These are phyloP conservation scores for Gymnoscopelus braueri DNA, from an alignment of 2,797 vertebrate species.

Conservation along the genomic window DNA sequence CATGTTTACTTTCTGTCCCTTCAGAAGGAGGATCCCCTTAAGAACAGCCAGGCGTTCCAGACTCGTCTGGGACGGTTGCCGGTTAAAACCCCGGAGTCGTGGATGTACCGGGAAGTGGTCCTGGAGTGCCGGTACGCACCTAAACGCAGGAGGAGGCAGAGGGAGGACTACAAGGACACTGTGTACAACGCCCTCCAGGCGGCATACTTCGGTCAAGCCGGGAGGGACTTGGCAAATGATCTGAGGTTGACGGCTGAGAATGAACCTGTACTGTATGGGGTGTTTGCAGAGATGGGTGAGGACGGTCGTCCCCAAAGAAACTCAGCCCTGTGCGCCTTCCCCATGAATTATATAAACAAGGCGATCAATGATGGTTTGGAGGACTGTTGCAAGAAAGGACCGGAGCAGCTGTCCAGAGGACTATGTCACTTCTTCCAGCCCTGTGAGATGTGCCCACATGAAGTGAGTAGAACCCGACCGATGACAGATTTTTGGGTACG, in stretches of 20 bases:
- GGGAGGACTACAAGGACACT: slow-evolving; percentile 50
- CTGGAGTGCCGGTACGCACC: slow-evolving; percentile 85
- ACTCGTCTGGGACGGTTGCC: slow-evolving; percentile 86
- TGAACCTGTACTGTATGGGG: slow-evolving; percentile 87
- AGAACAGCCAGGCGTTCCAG: slow-evolving; percentile 69
- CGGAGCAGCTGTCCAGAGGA: slow-evolving; percentile 79
- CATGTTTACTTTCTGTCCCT: slow-evolving; percentile 90
- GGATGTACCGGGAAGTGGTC: slow-evolving; percentile 89
- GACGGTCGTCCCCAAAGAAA: slow-evolving; percentile 42
- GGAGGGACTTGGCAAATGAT: slow-evolving; percentile 78
- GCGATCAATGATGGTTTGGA: slow-evolving; percentile 85
- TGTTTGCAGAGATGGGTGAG: slow-evolving; percentile 81
- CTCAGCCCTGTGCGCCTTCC: slow-evolving; percentile 91
- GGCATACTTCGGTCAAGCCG: slow-evolving; percentile 81
- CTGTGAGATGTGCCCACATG: slow-evolving; percentile 85
- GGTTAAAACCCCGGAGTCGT: slow-evolving; percentile 70
- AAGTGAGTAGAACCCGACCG: slow-evolving; percentile 70
- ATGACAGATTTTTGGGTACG: too few relatives aligned
- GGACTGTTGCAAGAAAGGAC: slow-evolving; percentile 76
- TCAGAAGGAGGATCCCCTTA: slow-evolving; percentile 77
- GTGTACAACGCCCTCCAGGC: slow-evolving; percentile 90
- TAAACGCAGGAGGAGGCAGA: slow-evolving; percentile 77
- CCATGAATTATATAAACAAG: slow-evolving; percentile 77
- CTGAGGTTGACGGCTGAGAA: slow-evolving; percentile 67
- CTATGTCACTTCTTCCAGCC: slow-evolving; percentile 89